A percentile compares a stretch with the other conserved stretches of the same genome.
These are phyloP conservation scores for Eurystomus glaucurus DNA, from an alignment of 2,797 vertebrate species.

Conservation along the genomic window DNA sequence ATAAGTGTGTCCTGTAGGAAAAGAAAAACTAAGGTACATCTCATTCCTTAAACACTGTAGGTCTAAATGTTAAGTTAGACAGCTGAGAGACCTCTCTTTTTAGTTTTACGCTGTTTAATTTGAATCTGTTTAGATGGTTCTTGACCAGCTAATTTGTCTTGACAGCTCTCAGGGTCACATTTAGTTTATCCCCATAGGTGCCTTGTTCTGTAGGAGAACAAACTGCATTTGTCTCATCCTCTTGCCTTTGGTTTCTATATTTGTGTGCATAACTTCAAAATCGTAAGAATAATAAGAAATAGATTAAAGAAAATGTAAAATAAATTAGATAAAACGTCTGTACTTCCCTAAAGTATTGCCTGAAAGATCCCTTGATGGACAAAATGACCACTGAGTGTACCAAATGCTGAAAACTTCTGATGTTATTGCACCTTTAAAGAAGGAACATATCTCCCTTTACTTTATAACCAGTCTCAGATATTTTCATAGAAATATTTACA, in stretches of 20 bases:
- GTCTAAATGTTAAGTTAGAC: conserved; percentile 23
- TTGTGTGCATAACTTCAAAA: conserved; percentile 10
- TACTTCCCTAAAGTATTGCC: not conserved
- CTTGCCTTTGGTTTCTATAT: conserved; percentile 32
- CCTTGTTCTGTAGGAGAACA: conserved; percentile 31
- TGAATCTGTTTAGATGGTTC: conserved; percentile 8
- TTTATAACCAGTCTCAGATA: not conserved
- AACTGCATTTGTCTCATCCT: conserved; percentile 32
- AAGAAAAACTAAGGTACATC: not conserved
- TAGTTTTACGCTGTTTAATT: conserved; percentile 21
- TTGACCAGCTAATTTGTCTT: conserved; percentile 61
- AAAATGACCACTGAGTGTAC: not conserved
- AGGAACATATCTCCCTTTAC: not conserved
- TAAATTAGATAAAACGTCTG: not conserved
- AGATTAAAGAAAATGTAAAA: not conserved
- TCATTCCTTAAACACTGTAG: not conserved
- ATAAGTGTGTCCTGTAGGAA: conserved; percentile 24
- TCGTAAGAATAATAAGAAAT: not conserved
- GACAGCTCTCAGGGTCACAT: conserved; percentile 54
- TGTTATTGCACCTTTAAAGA: not conserved
- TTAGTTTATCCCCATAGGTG: conserved; percentile 70
- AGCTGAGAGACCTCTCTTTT: not conserved
- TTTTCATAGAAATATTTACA: conserved; percentile 23
- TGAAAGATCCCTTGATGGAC: not conserved
- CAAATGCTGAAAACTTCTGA: not conserved